A percentile compares a stretch with the other conserved stretches of the same genome.
These are phyloP conservation scores for Papilio glaucus DNA, from an alignment of 1,140 invertebrate genomes.

Conservation along the genomic window DNA sequence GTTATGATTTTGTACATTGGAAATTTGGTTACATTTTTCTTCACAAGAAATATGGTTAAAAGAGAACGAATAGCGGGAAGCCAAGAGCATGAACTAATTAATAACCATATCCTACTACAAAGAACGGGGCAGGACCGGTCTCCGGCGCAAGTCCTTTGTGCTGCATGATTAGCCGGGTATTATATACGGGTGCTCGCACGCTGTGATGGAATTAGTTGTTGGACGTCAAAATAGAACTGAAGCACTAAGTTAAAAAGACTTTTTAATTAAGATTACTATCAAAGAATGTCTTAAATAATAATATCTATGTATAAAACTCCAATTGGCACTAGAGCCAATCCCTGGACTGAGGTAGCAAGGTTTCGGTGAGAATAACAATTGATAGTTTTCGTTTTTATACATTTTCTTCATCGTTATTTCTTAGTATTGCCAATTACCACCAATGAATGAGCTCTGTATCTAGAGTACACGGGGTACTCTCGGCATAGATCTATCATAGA, in stretches of 20 bases:
- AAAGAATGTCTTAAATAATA: neutral
- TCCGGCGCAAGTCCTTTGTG: constrained; percentile 41
- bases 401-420: too few species aligned
- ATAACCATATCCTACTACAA: constrained; percentile 35
- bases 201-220: constrained; percentile 4
- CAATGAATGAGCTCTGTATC: too few species aligned
- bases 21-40: neutral
- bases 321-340: too few species aligned
- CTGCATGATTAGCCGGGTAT: constrained; percentile 37
- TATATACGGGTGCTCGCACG: neutral
- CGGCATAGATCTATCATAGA: too few species aligned
- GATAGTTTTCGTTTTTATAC: too few species aligned
- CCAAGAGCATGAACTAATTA: constrained; percentile 52
- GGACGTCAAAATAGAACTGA: neutral
- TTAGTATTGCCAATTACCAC: too few species aligned
- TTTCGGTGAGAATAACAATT: too few species aligned
- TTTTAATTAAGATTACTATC: constrained; percentile 15
- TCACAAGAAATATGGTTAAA: constrained; percentile 21
- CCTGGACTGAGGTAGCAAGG: too few species aligned
- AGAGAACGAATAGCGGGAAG: constrained; percentile 32
- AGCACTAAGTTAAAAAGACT: neutral
- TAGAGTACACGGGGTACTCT: too few species aligned
- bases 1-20: neutral
- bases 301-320: too few species aligned
- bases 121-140: constrained; percentile 7